Evolutionary conservation across 2,113 vertebrate species (phyloP), one percentile per base, ranked within the genome.

Genomic region (human): DNA sequence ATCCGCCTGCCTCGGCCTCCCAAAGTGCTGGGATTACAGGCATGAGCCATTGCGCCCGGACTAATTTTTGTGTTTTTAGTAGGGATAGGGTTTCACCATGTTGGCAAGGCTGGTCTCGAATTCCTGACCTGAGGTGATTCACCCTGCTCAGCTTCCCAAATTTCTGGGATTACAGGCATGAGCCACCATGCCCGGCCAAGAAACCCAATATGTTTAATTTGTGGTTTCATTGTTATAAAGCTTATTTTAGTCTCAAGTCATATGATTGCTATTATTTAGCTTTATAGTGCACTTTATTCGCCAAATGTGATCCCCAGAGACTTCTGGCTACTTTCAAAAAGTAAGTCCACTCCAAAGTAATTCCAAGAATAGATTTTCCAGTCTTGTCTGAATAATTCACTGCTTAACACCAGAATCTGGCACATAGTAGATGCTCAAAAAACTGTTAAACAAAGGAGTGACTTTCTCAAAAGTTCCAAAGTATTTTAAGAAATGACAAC

Each of bases 291-390:
- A 38, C 30, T 80, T 84, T 57, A 45, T 73, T 52, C 8, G 57
- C 38, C 57, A 94, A 22, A 59, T n/a, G 45, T 73, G 45, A 14
- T 9, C 64, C 40, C 66, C 30, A 48, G 38, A 57, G 38, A 84
- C 27, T 45, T 85, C 48, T 72, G 32, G 18, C 76, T 92, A 89
- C 72, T 73, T 89, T 92, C 64, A 70, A 92, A 84, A 96, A 52
- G 45, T 92, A 81, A 92, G 68, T 94, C n/a, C 22, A 86, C 72
- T 45, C 32, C 40, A 81, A 57, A 83, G 48, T 68, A 79, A 13
- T 70, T 94, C 52, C 75, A 92, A 88, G 32, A 57, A 75, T 89
- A 93, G 70, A 92, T 50, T 85, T 89, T 80, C 61, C 23, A 92
- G 13, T 48, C 18, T 94, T 80, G 35, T 73, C 38, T 66, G 48